A percentile compares a stretch with the other conserved stretches of the same genome.
phyloP scores from a whole-genome alignment of 2,888 invertebrate species.

The Poecilus cupreus region DNA sequence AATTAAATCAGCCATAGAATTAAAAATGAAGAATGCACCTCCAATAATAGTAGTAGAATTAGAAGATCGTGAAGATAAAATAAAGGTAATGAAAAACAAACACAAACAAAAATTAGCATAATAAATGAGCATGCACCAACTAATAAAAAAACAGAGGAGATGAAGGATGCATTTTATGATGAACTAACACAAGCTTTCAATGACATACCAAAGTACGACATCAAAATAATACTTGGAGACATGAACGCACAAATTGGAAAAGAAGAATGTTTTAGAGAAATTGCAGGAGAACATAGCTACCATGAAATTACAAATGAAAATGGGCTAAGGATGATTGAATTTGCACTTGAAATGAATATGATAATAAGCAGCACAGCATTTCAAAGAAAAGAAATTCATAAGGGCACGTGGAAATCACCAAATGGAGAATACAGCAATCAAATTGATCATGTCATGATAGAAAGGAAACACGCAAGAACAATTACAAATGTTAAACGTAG shows the following conservation, averaged over 20 bases:
- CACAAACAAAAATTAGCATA: background rate
- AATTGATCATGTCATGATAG: constrained; percentile 14
- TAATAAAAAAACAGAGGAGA: background rate
- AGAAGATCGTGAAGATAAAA: background rate
- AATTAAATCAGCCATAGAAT: background rate
- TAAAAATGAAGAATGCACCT: background rate
- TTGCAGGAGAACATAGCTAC: background rate
- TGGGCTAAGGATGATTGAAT: background rate
- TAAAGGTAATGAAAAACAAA: background rate
- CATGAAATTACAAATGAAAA: constrained; percentile 9
- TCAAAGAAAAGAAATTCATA: constrained; percentile 17
- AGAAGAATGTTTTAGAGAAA: background rate
- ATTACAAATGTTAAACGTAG: constrained; percentile 7
- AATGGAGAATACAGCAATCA: background rate
- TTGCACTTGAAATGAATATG: background rate
- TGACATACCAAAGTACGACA: too few species aligned
- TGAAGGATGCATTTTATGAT: too few species aligned
- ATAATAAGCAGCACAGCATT: background rate
- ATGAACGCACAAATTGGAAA: too few species aligned
- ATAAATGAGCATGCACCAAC: background rate
- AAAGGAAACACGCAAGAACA: background rate
- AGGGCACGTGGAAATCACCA: background rate
- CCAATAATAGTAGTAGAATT: background rate
- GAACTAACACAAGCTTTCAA: too few species aligned
- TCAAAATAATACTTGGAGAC: too few species aligned